Base-by-base conservation (phyloP, 1,140 invertebrate genomes). In the Portunus trituberculatus region DNA sequence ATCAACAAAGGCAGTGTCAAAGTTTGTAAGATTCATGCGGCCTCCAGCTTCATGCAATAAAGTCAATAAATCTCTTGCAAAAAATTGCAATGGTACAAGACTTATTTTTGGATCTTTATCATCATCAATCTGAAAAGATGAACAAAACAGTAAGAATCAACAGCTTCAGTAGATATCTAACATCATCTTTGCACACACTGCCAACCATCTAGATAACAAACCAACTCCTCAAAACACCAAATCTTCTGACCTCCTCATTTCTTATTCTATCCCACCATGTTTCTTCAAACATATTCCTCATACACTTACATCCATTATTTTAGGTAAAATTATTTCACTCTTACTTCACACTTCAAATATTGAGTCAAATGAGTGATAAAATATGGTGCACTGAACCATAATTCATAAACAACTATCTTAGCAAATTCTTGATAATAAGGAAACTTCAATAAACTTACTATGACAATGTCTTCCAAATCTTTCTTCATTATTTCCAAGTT, bases 1-100 rank as follows among this genome's bases (percentile, higher is more conserved):
- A 52, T 97, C 97, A 7, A 97, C 96, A 96, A 98, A 98, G 1
- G 97, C 97, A 16, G 96, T 96, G 95, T 98, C 97, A 95, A 98
- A 98, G 59, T 97, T 97, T 0, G 97, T 96, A 3, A 98, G 96
- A 20, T 97, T 96, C 89, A 98, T 96, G 89, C 97, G 97, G 6
- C 97, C 97, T 20, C 97, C 97, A 93, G 97, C 96, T 95, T 97
- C 97, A 95, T 97, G 97, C 94, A 98, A 96, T 14, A 98, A 96
- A 28, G 97, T 96, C 96, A 98, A 97, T 14, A 98, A 96, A 96
- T 98, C 97, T 88, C 97, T 97, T 0, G 97, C 97, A 93, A 98
- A 97, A 67, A 97, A 96, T 96, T 98, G 97, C 31, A 98, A 96
- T 4, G 97, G 97, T 4, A 97, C 97, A 28, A 98, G 96, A 95